Base-by-base conservation (phyloP, 2,113 vertebrate species). In the Piprites chloris region DNA sequence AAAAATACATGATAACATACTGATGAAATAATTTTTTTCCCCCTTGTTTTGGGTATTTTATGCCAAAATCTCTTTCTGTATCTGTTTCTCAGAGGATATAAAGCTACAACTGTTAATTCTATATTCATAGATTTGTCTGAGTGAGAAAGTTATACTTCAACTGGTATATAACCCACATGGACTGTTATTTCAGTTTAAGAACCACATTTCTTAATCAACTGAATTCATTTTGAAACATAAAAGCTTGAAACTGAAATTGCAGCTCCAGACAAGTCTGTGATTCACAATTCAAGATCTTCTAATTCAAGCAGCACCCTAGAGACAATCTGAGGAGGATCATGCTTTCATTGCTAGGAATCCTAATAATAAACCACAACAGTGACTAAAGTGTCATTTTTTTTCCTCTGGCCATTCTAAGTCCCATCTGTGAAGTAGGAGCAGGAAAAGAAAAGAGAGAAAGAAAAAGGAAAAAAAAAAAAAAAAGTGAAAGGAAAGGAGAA, bases 401-500 rank as follows among this genome's bases (percentile, higher is more conserved):
- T 52, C 12, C 20, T 66, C 13, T 59, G 63, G 6, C 5, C 12
- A 58, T 77, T 74, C 4, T 8, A 50, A 59, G 41, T 86, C 12
- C 5, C 44, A 12, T 28, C n/a, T 33, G 20, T 72, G 16, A 67
- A 68, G 11, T 11, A 44, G 2, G 1, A 78, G 5, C 2, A 22
- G 18, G 6, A 42, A 80, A 80, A 66, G 14, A 71, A 50, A 44
- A 5, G 9, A 71, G 1, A 22, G 1, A 5, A 2, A 32, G 8
- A 50, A 55, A 62, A 33, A 41, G 0, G 3, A 4, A 27, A 27
- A 30, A 28, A 56, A 6, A 16, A 11, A 26, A 22, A 20, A 24
- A 8, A n/a, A n/a, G n/a, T 4, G 7, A 7, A 22, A 5, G 2
- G 11, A 1, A 47, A 41, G 9, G 5, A 22, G 3, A 49, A n/a